Base-by-base conservation (phyloP, 2,797 vertebrate genomes). In the Cuniculus paca region DNA sequence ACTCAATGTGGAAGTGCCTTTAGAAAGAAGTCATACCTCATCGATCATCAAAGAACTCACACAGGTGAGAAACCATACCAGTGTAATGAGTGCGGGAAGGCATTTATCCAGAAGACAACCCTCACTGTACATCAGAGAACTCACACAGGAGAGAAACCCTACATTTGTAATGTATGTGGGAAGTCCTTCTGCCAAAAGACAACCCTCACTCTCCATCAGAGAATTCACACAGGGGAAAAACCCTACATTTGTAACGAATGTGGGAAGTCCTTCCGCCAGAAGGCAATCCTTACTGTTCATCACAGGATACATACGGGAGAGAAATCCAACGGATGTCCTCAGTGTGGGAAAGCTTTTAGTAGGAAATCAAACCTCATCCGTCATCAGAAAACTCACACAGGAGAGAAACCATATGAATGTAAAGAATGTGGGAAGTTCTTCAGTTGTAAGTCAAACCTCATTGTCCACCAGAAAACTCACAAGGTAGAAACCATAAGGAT, bases 261-360 rank as follows among this genome's bases (percentile, higher is more conserved):
- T 45, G 97, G 97, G 34, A 98, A 98, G 91, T 97, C 97, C 31
- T 98, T 98, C 80, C 97, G 97, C 78, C 97, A 98, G 93, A 98
- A 98, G 68, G 97, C 97, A 60, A 97, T 97, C 50, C 97, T 98
- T 63, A 98, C 97, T 79, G 97, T 98, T 61, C 97, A 98, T 94
- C 97, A 97, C 60, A 97, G 97, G 63, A 97, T 98, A 91, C 97
- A 98, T 31, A 98, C 97, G 63, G 97, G 97, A 82, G 97, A 98
- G 72, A 98, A 97, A 75, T 94, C 97, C 78, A 97, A 97, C 36
- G 94, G 97, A 36, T 98, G 97, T 79, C 39, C 93, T 94, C 97
- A 98, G 58, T 98, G 97, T 97, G 97, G 97, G 24, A 98, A 98
- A 93, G 97, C 97, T 74, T 98, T 98, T 78, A 98, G 97, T 82